phyloP scores from a whole-genome alignment of 1,140 invertebrate species.

The Rhopalosiphum padi region DNA sequence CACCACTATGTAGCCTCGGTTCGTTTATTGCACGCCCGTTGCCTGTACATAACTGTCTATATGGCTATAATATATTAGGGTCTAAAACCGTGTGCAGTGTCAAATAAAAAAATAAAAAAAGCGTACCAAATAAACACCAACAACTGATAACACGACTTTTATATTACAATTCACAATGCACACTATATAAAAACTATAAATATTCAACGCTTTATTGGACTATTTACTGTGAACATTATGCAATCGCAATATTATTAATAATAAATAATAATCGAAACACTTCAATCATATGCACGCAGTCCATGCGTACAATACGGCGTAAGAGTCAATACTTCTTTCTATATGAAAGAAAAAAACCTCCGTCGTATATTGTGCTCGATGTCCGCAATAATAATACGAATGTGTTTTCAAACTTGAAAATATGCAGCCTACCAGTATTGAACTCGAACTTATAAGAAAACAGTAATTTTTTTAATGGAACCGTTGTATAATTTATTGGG shows the following conservation, averaged over 20 bases:
- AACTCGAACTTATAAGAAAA: neutral
- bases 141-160: neutral
- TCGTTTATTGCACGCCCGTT: slow-evolving; percentile 6
- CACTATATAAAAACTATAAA: neutral
- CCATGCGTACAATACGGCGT: neutral
- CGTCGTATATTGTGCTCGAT: neutral
- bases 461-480: slow-evolving; percentile 23
- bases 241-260: neutral
- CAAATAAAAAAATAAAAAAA: neutral
- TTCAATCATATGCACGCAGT: neutral
- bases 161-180: neutral
- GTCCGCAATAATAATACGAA: neutral
- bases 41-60: neutral
- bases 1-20: neutral
- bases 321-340: neutral
- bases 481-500: neutral
- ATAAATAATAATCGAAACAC: neutral
- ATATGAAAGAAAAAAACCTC: neutral
- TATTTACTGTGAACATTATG: neutral
- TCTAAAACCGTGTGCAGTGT: neutral
- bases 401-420: neutral
- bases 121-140: neutral
- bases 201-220: neutral
- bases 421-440: neutral
- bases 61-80: slow-evolving; percentile 13